phyloP scores from a whole-genome alignment of 2,113 vertebrate species.

The Rhinoptilus africanus region DNA sequence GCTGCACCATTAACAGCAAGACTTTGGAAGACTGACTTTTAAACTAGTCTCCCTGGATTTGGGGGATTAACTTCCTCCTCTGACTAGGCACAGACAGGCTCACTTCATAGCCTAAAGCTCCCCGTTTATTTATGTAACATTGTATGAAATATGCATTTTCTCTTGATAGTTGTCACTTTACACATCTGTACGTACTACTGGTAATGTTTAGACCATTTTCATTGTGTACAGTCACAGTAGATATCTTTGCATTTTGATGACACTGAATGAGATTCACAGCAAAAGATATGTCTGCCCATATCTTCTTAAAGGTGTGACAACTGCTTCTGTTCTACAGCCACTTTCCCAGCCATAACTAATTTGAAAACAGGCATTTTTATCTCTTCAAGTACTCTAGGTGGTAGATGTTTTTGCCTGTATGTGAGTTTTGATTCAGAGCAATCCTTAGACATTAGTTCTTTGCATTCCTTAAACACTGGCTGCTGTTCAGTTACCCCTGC shows the following conservation, averaged over 20 bases:
- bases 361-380: not conserved
- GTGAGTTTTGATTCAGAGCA: not conserved
- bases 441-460: not conserved
- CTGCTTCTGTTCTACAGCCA: not conserved
- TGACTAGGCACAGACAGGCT: not conserved
- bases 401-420: not conserved
- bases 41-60: not conserved
- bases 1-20: conserved; percentile 1
- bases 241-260: not conserved
- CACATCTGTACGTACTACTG: not conserved
- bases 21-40: not conserved
- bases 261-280: not conserved
- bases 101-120: not conserved
- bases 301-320: not conserved
- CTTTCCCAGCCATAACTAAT: not conserved
- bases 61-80: not conserved
- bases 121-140: not conserved
- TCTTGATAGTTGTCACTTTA: not conserved
- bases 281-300: not conserved
- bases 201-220: not conserved
- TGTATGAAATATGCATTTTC: not conserved
- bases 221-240: not conserved
- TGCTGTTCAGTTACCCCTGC: not conserved
- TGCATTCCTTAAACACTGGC: not conserved
- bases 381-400: not conserved